phyloP scores from a whole-genome alignment of 2,113 vertebrate species.

The Leucopsar rothschildi region DNA sequence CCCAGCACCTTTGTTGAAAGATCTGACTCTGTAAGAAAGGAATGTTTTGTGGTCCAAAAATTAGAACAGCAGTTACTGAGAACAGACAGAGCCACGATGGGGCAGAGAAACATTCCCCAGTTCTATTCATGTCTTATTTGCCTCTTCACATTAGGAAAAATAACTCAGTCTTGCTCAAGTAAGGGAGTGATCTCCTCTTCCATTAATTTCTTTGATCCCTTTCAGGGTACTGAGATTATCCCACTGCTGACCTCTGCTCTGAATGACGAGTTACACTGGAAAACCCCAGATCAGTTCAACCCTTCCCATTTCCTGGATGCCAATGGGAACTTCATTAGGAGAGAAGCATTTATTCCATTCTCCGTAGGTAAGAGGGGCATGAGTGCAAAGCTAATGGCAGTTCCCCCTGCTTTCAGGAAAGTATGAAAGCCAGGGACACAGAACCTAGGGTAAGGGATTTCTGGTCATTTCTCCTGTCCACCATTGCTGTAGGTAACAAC shows the following conservation, averaged over 20 bases:
- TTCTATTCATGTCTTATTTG: not conserved
- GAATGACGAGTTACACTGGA: conserved; percentile 71
- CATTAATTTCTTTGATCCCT: not conserved
- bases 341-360: conserved; percentile 76
- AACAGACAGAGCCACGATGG: not conserved
- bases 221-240: conserved; percentile 73
- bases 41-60: not conserved
- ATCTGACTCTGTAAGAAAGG: not conserved
- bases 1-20: not conserved
- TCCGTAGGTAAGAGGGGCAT: conserved; percentile 64
- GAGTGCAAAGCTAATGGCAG: not conserved
- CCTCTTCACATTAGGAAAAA: not conserved
- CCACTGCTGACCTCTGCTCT: conserved; percentile 70
- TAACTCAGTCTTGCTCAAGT: not conserved
- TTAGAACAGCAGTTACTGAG: not conserved
- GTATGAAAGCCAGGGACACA: not conserved
- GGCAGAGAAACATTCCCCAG: not conserved
- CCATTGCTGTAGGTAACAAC: not conserved
- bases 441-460: not conserved
- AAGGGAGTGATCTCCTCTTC: not conserved
- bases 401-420: not conserved
- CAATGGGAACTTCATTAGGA: conserved; percentile 66
- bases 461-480: not conserved
- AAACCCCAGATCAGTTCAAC: conserved; percentile 68
- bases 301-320: conserved; percentile 74